Evolutionary conservation across 2,888 invertebrate species (phyloP).

Genomic region (Ctena decussata): DNA sequence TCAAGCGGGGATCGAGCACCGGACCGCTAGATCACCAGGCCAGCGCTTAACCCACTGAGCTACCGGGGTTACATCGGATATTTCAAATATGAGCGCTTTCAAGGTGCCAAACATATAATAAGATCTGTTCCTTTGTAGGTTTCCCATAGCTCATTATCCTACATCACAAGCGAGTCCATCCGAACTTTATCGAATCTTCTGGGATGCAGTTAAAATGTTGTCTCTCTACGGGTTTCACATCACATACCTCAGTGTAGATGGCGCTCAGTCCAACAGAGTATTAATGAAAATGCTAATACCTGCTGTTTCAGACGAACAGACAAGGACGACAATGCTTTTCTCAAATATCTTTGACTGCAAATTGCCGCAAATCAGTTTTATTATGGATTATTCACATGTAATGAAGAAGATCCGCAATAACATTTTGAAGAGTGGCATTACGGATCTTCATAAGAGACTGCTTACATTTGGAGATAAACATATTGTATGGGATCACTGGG

Average conservation of each 20-base stretch:
- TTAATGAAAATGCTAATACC: conserved; percentile 1
- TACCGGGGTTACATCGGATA: too few relatives aligned
- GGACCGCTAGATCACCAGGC: too few relatives aligned
- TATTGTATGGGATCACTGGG: conserved; percentile 55
- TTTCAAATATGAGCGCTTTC: too few relatives aligned
- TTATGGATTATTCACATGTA: conserved; percentile 34
- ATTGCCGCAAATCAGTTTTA: conserved; percentile 10
- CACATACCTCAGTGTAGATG: conserved; percentile 26
- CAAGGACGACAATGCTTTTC: neutral
- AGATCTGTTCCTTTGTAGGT: too few relatives aligned
- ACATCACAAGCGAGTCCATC: conserved; percentile 11
- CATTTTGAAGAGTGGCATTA: conserved; percentile 49
- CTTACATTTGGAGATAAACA: neutral
- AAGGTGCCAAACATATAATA: too few relatives aligned
- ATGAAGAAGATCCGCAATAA: conserved; percentile 35
- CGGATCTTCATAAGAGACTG: conserved; percentile 11
- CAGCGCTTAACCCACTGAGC: too few relatives aligned
- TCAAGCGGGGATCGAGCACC: too few relatives aligned
- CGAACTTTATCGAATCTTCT: conserved; percentile 20
- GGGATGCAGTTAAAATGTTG: neutral
- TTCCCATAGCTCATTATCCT: neutral
- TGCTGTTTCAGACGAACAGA: neutral
- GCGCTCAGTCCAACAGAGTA: conserved; percentile 23
- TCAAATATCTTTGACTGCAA: neutral
- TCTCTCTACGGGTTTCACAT: conserved; percentile 17